Conservation (phyloP, 2,113 vertebrate genomes). For the Melanostigma gelatinosum region DNA sequence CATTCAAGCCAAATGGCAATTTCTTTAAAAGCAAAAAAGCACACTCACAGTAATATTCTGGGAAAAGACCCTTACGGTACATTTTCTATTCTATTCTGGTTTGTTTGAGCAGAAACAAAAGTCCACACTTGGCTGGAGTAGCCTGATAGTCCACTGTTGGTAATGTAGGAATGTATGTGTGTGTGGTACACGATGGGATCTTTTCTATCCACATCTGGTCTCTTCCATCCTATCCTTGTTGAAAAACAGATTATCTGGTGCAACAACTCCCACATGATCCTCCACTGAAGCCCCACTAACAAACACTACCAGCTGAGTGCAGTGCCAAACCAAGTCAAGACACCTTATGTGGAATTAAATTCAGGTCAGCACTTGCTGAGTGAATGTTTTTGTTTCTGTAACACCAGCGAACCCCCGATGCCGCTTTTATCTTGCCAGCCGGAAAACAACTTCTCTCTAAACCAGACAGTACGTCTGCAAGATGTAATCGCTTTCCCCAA, state of each 20-base stretch:
- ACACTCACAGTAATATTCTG: neutral
- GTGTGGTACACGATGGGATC: neutral
- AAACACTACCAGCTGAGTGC: conserved; percentile 18
- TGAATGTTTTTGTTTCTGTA: conserved; percentile 23
- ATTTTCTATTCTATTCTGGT: too few relatives aligned
- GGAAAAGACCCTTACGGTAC: neutral
- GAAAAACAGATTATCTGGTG: neutral
- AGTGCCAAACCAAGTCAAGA: conserved; percentile 2
- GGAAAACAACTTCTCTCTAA: conserved; percentile 15
- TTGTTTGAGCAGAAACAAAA: neutral
- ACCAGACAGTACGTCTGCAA: conserved; percentile 15
- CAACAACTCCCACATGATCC: neutral
- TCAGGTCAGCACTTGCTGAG: conserved; percentile 19
- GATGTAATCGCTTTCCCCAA: conserved; percentile 35
- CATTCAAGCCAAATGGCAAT: neutral
- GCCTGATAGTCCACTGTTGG: too few relatives aligned
- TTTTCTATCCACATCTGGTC: neutral
- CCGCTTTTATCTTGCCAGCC: neutral
- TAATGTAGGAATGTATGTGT: too few relatives aligned
- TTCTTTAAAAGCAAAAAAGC: neutral
- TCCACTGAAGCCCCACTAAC: neutral
- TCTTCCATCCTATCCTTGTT: neutral
- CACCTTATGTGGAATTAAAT: conserved; percentile 30
- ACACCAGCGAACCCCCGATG: neutral
- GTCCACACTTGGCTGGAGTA: too few relatives aligned